These are phyloP conservation scores for Argyresthia albistria DNA, from an alignment of 2,888 invertebrate genomes.

Conservation along the genomic window DNA sequence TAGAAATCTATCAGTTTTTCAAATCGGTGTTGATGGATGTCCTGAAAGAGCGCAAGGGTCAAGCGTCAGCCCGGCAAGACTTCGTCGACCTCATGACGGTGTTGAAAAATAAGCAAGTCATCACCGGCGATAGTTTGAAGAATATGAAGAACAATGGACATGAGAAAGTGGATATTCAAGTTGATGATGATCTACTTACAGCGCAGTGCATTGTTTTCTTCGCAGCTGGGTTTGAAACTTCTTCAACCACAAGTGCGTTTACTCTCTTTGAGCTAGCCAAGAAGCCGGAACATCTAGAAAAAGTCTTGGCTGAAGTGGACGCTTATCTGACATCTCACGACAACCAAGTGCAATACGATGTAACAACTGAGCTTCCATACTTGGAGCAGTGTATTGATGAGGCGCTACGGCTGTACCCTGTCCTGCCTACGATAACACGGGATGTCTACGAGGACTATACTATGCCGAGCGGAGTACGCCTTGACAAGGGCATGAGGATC, in stretches of 20 bases:
- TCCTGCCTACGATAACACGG: constrained; percentile 7
- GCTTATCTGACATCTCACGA: constrained; percentile 6
- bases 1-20: constrained; percentile 2
- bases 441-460: constrained; percentile 9
- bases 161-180: constrained; percentile 6
- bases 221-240: constrained; percentile 14
- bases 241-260: constrained; percentile 8
- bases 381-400: constrained; percentile 12
- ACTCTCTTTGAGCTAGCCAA: constrained; percentile 12
- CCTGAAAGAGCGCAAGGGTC: constrained; percentile 7
- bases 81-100: constrained; percentile 11
- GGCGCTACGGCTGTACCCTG: constrained; percentile 11
- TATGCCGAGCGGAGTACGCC: constrained; percentile 8
- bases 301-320: constrained; percentile 9
- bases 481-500: constrained; percentile 12
- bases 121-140: constrained; percentile 4
- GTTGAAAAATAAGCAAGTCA: constrained; percentile 7
- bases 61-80: constrained; percentile 9
- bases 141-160: neutral
- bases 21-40: constrained; percentile 4
- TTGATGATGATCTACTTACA: constrained; percentile 36
- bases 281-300: constrained; percentile 9
- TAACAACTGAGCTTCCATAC: constrained; percentile 9
- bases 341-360: constrained; percentile 10
- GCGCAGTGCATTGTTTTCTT: constrained; percentile 56